Conservation (phyloP, 2,797 vertebrate genomes). For the Eulemur mongoz region DNA sequence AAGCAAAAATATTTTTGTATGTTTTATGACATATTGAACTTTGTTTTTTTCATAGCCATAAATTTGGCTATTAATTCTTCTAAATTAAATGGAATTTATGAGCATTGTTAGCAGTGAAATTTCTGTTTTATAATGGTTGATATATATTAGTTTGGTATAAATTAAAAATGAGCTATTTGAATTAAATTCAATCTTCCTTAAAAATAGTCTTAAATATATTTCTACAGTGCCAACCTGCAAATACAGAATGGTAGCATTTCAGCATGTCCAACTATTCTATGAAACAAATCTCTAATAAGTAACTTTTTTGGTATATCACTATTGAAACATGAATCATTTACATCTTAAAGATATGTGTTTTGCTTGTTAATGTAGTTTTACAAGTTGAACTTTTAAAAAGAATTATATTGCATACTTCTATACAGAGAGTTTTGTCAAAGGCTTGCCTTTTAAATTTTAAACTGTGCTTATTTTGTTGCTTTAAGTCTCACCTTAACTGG, state of each 20-base stretch:
- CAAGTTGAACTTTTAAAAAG: neutral
- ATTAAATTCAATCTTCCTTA: neutral
- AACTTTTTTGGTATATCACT: neutral
- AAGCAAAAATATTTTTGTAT: neutral
- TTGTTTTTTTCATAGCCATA: neutral
- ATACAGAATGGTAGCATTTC: neutral
- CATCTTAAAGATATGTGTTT: neutral
- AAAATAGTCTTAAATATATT: neutral
- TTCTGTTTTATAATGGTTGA: neutral
- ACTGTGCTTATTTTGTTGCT: neutral
- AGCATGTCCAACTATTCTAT: neutral
- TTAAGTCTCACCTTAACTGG: neutral
- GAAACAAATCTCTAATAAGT: neutral
- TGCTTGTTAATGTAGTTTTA: neutral
- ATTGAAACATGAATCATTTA: neutral
- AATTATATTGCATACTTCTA: neutral
- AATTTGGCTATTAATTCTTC: neutral
- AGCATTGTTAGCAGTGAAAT: neutral
- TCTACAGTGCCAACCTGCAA: neutral
- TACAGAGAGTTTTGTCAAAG: neutral
- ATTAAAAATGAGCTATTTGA: neutral
- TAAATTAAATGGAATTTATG: neutral
- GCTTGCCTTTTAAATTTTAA: neutral
- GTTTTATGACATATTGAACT: neutral
- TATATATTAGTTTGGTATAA: neutral